Evolutionary conservation across 2,888 invertebrate species (phyloP).

Genomic region (Caenorhabditis panamensis): DNA sequence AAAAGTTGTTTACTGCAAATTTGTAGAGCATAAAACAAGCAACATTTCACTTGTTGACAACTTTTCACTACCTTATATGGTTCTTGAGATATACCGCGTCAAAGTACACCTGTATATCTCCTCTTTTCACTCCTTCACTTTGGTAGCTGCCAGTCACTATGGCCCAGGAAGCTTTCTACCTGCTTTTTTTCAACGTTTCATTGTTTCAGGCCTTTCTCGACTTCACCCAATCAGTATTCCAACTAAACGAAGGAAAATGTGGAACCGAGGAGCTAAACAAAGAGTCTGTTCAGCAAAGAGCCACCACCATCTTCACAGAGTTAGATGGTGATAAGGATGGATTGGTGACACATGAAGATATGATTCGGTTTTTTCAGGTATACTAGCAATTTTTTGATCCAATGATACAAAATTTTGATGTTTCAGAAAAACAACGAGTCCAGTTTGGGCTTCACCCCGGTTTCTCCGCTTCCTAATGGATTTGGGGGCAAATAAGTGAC

Average conservation of each 20-base stretch:
- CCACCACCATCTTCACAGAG: slow-evolving; percentile 66
- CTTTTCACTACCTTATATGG: background rate
- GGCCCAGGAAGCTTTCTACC: no score
- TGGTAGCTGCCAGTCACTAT: no score
- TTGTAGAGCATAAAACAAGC: background rate
- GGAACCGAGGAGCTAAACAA: slow-evolving; percentile 58
- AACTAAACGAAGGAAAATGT: slow-evolving; percentile 65
- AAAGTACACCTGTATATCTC: background rate
- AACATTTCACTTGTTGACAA: background rate
- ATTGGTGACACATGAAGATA: slow-evolving; percentile 65
- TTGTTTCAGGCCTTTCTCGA: slow-evolving; percentile 76
- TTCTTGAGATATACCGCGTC: background rate
- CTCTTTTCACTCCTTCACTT: no score
- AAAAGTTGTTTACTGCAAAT: background rate
- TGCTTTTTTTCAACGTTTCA: no score
- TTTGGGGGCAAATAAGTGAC: slow-evolving; percentile 8
- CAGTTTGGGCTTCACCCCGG: slow-evolving; percentile 48
- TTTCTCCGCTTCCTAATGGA: slow-evolving; percentile 50
- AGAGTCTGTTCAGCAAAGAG: slow-evolving; percentile 70
- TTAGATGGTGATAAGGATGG: slow-evolving; percentile 70
- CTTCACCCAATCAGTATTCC: slow-evolving; percentile 76
- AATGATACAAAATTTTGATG: background rate
- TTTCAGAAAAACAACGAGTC: slow-evolving; percentile 53
- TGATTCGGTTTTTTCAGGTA: slow-evolving; percentile 67
- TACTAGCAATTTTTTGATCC: no score